Evolutionary conservation across 2,888 invertebrate genomes (phyloP).

Genomic region (Pollenia angustigena): DNA sequence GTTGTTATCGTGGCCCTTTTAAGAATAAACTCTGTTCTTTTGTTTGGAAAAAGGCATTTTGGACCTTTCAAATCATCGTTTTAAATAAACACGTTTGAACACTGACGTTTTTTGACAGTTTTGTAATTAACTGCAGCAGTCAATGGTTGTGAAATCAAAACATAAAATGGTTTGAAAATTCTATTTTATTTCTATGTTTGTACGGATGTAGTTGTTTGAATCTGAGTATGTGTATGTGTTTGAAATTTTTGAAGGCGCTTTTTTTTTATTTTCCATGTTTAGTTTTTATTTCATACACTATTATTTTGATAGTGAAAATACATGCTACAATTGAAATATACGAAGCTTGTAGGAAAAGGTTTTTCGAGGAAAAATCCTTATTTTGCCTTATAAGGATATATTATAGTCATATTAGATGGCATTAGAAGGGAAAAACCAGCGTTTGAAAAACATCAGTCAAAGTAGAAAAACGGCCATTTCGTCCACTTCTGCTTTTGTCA

Average conservation of each 20-base stretch:
- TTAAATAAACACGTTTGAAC: no score
- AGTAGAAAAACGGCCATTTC: no score
- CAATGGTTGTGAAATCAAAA: slow-evolving; percentile 73
- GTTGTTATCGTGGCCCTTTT: no score
- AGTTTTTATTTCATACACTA: slow-evolving; percentile 41
- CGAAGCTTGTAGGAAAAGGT: not conserved
- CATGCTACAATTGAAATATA: not conserved
- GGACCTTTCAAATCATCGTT: no score
- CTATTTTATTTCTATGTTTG: slow-evolving; percentile 32
- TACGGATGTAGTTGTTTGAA: not conserved
- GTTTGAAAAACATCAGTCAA: no score
- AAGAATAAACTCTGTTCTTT: not conserved
- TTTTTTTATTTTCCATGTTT: slow-evolving; percentile 56
- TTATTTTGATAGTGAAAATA: not conserved
- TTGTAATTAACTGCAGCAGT: slow-evolving; percentile 84
- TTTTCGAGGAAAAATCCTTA: not conserved
- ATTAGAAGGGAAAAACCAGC: no score
- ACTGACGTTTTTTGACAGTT: slow-evolving; percentile 81
- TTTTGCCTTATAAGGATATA: no score
- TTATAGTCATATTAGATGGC: no score
- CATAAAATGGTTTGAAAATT: slow-evolving; percentile 62
- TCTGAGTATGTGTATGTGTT: slow-evolving; percentile 16
- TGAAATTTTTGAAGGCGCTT: slow-evolving; percentile 55
- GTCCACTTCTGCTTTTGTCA: no score
- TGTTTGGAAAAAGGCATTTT: not conserved